Percentiles rank a stretch among this genome's conserved stretches.
Conservation (phyloP, 2,888 invertebrate genomes). For the Quadroppia sp. region DNA sequence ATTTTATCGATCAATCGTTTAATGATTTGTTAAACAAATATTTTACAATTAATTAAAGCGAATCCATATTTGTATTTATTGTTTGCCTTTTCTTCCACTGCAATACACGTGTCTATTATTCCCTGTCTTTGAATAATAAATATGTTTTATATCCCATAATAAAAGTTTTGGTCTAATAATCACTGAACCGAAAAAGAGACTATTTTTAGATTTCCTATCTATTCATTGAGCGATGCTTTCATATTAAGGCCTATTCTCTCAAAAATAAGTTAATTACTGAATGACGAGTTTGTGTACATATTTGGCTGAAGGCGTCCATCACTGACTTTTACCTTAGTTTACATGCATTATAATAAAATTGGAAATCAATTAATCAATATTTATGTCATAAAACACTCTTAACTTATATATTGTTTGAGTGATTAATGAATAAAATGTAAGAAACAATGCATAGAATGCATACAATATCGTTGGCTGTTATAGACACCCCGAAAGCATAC, state of each 20-base stretch:
- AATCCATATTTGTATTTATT: no score
- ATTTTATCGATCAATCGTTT: no score
- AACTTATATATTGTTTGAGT: background rate
- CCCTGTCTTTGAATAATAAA: no score
- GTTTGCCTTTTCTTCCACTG: no score
- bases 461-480: background rate
- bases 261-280: background rate
- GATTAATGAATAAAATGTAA: no score
- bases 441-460: background rate
- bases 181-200: background rate
- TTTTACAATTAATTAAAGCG: no score
- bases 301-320: background rate
- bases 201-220: background rate
- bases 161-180: slow-evolving; percentile 13
- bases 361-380: background rate
- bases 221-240: background rate
- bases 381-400: background rate
- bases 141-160: background rate
- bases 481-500: background rate
- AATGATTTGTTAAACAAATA: no score
- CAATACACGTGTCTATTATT: no score
- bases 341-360: background rate
- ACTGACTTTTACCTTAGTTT: background rate
- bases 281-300: slow-evolving; percentile 8
- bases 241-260: background rate